Base-by-base conservation (phyloP, 2,797 vertebrate genomes). In the Tarsius wallacei region DNA sequence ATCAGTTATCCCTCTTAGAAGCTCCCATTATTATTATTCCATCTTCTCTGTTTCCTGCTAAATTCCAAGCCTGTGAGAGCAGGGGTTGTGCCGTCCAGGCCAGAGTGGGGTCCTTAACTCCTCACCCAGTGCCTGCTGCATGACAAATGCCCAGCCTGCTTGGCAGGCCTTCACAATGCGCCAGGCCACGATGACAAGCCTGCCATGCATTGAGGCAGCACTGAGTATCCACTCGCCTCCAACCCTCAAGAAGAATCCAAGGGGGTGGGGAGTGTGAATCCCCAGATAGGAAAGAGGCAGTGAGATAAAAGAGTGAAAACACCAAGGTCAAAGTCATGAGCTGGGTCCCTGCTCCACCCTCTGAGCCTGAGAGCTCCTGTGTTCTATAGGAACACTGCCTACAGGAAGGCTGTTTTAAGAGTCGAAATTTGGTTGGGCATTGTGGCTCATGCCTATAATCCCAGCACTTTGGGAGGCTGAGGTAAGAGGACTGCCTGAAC, bases 91-190 rank as follows among this genome's bases (percentile, higher is more conserved):
- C 26, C 17, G 4, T 2, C 3, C 8, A 61, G 80, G 4, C 4
- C 5, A 1, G 78, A 49, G 17, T 24, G 0, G 12, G 4, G 0
- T 26, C 49, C 51, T 7, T 17, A 33, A 26, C 5, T 24, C 31
- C 4, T 0, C 0, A 0, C 14, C 76, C 7, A 1, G 31, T 0
- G 12, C 57, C 55, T 28, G 5, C 14, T 42, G 19, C 4, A 0
- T 26, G 31, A 36, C 57, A 57, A 9, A n/a, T 16, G 61, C 28
- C 31, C 16, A 2, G 6, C 14, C 36, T 55, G 42, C 42, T 42
- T 42, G 42, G 42, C 42, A 42, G 42, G 42, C 3, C 42, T 42
- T 42, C 42, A 42, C 42, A 4, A 5, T 6, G 4, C 42, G 7
- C 42, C 42, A 42, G 4, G 42, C 42, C 42, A 42, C 7, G 0